Conservation (phyloP, 1,140 invertebrate species). For the Camponotus pennsylvanicus region DNA sequence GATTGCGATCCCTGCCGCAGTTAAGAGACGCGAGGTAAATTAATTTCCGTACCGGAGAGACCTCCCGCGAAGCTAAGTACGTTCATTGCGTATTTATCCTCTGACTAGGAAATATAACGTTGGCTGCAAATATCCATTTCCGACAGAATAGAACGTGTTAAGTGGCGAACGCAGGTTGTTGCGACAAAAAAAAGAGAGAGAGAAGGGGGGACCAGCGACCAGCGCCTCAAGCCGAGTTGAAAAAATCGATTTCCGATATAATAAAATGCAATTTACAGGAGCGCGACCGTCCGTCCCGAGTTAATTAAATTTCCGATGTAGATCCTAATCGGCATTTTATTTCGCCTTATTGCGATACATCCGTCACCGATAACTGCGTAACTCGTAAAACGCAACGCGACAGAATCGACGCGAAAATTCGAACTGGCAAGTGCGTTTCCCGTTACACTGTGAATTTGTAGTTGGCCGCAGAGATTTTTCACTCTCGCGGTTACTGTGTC, state of each 20-base stretch:
- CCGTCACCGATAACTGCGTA: neutral
- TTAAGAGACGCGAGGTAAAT: slow-evolving; percentile 30
- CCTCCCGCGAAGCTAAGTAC: slow-evolving; percentile 10
- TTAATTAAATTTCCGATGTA: slow-evolving; percentile 54
- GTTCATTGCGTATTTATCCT: slow-evolving; percentile 22
- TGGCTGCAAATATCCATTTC: slow-evolving; percentile 33
- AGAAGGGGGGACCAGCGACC: neutral
- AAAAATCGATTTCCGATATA: slow-evolving; percentile 54
- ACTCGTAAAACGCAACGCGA: neutral
- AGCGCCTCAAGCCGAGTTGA: slow-evolving; percentile 1
- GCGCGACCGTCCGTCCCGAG: neutral
- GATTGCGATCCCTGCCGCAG: neutral
- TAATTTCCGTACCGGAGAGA: slow-evolving; percentile 30
- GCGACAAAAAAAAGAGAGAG: neutral
- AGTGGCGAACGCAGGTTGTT: slow-evolving; percentile 22
- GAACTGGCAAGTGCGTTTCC: neutral
- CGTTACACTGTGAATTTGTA: slow-evolving; percentile 24
- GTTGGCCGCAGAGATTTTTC: slow-evolving; percentile 68
- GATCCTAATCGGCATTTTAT: slow-evolving; percentile 55
- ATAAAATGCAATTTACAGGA: slow-evolving; percentile 55
- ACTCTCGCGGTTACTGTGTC: slow-evolving; percentile 58
- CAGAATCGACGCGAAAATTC: slow-evolving; percentile 4
- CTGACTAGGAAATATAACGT: slow-evolving; percentile 10
- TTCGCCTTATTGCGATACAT: slow-evolving; percentile 35
- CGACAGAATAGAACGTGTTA: slow-evolving; percentile 17